Conservation (phyloP, 1,140 invertebrate genomes). For the Calliopsis andreniformis region DNA sequence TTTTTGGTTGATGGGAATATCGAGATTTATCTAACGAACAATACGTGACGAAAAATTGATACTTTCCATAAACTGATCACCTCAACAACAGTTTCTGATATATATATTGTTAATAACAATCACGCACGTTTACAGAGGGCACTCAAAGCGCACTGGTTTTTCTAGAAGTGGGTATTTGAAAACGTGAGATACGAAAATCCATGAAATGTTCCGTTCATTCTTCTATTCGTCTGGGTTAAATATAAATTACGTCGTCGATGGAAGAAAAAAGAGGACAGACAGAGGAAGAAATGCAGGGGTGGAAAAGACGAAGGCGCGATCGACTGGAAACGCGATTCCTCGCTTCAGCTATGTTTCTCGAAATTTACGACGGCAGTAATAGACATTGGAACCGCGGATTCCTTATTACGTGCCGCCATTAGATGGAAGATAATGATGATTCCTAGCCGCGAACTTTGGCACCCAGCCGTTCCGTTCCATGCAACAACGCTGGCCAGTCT, state of each 20-base stretch:
- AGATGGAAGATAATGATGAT: constrained; percentile 66
- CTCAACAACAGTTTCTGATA: too few relatives aligned
- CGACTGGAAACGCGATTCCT: constrained; percentile 64
- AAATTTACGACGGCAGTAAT: constrained; percentile 64
- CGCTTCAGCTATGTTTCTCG: constrained; percentile 48
- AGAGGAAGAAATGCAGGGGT: neutral
- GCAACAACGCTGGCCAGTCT: constrained; percentile 44
- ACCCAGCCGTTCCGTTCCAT: constrained; percentile 38
- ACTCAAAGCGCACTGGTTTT: too few relatives aligned
- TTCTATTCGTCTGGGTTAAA: too few relatives aligned
- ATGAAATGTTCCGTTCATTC: too few relatives aligned
- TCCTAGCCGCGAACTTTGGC: constrained; percentile 60
- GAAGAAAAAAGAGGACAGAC: neutral
- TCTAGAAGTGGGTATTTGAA: too few relatives aligned
- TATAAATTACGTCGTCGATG: constrained; percentile 58
- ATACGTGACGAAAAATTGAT: too few relatives aligned
- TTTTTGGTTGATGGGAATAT: too few relatives aligned
- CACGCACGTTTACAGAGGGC: too few relatives aligned
- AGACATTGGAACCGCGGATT: constrained; percentile 66
- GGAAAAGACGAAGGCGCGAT: constrained; percentile 46
- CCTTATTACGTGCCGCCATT: constrained; percentile 63
- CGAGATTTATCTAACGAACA: too few relatives aligned
- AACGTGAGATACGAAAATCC: too few relatives aligned
- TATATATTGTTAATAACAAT: too few relatives aligned
- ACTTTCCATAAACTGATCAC: too few relatives aligned